These are phyloP conservation scores for Hirtodrosophila duncani DNA, from an alignment of 2,888 invertebrate species.

Conservation along the genomic window DNA sequence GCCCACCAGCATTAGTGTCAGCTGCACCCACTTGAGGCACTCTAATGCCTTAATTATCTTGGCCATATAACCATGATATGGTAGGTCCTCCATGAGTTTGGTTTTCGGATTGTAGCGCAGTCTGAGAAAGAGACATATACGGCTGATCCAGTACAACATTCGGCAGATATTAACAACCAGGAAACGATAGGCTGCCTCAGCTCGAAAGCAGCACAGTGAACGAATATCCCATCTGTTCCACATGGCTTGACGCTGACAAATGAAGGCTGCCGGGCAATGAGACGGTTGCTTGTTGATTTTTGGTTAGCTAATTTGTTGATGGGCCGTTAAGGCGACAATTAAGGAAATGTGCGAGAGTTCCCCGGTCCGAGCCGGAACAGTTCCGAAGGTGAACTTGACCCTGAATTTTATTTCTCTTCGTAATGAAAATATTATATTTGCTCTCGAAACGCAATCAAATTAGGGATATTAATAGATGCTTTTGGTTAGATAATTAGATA, in stretches of 20 bases:
- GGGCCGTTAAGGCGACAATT: too few species aligned
- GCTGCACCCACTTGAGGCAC: conserved; percentile 1
- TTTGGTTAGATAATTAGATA: too few species aligned
- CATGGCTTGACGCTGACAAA: neutral
- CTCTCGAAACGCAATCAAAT: too few species aligned
- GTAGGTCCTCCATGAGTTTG: conserved; percentile 21
- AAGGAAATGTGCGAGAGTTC: too few species aligned
- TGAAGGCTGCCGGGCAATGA: too few species aligned
- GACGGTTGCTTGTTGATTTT: too few species aligned
- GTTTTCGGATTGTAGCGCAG: conserved; percentile 31
- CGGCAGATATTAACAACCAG: conserved; percentile 31
- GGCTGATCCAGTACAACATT: conserved; percentile 40
- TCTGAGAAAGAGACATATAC: conserved; percentile 33
- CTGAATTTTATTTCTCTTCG: too few species aligned
- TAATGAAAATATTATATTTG: too few species aligned
- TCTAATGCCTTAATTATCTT: conserved; percentile 33
- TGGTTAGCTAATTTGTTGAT: too few species aligned
- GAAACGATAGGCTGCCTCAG: conserved; percentile 15
- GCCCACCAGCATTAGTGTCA: conserved; percentile 12
- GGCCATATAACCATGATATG: conserved; percentile 17
- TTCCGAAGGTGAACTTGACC: too few species aligned
- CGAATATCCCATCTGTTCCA: neutral
- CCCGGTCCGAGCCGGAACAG: too few species aligned
- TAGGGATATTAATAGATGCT: too few species aligned
- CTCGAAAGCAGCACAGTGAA: neutral